phyloP scores from a whole-genome alignment of 1,140 invertebrate species.

The Aphis craccivora region DNA sequence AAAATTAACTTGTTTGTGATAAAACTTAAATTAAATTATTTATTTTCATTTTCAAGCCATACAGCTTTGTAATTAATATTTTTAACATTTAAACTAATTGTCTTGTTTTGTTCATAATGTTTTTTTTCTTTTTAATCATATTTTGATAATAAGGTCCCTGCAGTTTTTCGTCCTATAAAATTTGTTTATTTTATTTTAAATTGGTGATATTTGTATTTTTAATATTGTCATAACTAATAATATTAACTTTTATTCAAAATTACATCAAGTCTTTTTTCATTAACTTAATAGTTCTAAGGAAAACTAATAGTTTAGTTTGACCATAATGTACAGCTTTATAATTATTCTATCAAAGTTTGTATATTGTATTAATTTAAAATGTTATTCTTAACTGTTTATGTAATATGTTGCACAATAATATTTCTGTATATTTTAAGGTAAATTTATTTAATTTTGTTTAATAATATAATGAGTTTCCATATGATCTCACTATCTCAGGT shows the following conservation, averaged over 20 bases:
- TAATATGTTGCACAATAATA: neutral
- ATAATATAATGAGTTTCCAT: neutral
- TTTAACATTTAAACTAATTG: too few relatives aligned
- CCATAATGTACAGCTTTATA: neutral
- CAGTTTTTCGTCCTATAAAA: neutral
- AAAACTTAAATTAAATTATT: neutral
- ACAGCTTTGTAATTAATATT: neutral
- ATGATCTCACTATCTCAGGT: slow-evolving; percentile 2
- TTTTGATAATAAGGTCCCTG: neutral
- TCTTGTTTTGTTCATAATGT: neutral
- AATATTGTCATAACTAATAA: neutral
- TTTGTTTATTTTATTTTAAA: neutral
- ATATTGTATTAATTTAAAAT: neutral
- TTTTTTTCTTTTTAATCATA: neutral
- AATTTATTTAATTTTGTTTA: neutral
- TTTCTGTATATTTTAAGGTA: slow-evolving; percentile 4
- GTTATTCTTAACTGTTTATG: neutral
- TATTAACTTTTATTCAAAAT: neutral
- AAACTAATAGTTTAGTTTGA: neutral
- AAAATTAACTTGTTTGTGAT: neutral
- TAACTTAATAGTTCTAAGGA: neutral
- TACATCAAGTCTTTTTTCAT: neutral
- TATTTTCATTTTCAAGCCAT: too few relatives aligned
- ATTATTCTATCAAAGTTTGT: neutral
- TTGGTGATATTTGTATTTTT: neutral